Conservation (phyloP, 1,140 invertebrate species). For the Sipha flava region DNA sequence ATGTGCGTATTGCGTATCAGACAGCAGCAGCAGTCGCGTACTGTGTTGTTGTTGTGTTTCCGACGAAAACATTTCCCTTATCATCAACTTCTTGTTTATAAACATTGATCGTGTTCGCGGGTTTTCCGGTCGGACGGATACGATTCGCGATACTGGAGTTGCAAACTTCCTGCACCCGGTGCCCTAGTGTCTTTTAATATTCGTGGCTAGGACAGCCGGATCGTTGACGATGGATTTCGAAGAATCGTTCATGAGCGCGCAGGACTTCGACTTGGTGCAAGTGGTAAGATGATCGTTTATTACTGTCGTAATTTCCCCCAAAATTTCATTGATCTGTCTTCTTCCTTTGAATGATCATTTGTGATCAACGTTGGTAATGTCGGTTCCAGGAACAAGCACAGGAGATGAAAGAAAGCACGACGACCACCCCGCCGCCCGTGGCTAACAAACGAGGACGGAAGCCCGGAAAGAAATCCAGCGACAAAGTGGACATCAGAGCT, state of each 20-base stretch:
- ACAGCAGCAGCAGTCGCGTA: not conserved
- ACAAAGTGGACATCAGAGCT: constrained; percentile 88
- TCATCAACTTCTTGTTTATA: not conserved
- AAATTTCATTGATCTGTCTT: not conserved
- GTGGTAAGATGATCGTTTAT: constrained; percentile 31
- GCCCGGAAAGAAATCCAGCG: constrained; percentile 73
- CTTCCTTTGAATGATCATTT: no score
- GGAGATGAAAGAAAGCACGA: constrained; percentile 63
- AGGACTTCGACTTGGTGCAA: constrained; percentile 34
- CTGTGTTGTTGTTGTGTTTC: not conserved
- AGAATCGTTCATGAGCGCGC: constrained; percentile 36
- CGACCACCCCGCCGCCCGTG: not conserved
- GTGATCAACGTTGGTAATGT: no score
- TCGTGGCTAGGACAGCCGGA: no score
- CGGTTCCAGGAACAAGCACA: constrained; percentile 36
- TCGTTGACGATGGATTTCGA: constrained; percentile 36
- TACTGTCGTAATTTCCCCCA: not conserved
- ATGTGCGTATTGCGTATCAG: no score
- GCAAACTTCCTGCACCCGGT: no score
- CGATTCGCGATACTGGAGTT: not conserved
- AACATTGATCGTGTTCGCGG: not conserved
- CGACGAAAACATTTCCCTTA: not conserved
- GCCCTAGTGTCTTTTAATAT: no score
- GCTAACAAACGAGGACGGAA: constrained; percentile 68
- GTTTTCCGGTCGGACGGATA: not conserved